These are phyloP conservation scores for Halcyon chelicuti DNA, from an alignment of 2,797 vertebrate genomes.

Conservation along the genomic window DNA sequence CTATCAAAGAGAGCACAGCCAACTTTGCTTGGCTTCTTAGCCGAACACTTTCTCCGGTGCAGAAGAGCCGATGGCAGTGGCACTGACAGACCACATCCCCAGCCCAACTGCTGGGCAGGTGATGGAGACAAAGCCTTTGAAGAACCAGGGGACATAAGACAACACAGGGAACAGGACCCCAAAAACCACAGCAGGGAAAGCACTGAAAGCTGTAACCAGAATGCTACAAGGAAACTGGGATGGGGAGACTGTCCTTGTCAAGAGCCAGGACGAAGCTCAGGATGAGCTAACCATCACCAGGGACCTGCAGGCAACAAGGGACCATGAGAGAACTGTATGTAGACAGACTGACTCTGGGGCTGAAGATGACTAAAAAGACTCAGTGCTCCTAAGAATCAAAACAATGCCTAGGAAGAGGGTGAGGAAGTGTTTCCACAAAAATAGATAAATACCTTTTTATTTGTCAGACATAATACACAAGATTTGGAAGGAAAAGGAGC, in stretches of 20 bases:
- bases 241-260: background rate
- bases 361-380: background rate
- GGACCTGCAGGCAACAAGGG: background rate
- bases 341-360: background rate
- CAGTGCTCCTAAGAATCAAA: background rate
- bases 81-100: background rate
- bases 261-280: background rate
- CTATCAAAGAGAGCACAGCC: background rate
- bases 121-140: background rate
- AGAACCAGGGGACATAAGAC: background rate
- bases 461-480: background rate
- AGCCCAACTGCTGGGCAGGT: background rate
- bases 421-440: background rate
- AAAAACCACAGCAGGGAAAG: background rate
- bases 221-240: fast-evolving
- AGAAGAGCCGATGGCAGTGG: background rate
- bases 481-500: background rate
- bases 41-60: background rate
- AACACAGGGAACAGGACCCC: no score
- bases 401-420: background rate
- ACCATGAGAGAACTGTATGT: fast-evolving
- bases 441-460: background rate
- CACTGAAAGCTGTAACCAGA: background rate
- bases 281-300: background rate
- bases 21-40: background rate